A percentile compares a stretch with the other conserved stretches of the same genome.
These are phyloP conservation scores for Glandiceps talaboti DNA, from an alignment of 53 echinoderm and acorn worm genomes.

Conservation along the genomic window DNA sequence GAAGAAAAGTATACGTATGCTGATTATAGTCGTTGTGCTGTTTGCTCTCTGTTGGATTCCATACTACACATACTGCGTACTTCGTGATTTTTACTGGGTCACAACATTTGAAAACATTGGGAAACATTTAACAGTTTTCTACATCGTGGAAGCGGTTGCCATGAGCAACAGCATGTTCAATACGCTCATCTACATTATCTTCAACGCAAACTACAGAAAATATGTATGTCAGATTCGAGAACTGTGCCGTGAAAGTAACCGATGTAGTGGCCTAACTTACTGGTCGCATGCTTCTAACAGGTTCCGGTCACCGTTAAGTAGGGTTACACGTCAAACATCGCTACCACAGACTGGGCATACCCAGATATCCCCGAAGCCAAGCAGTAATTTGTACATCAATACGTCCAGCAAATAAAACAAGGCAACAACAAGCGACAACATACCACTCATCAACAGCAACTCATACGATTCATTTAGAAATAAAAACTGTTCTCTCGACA, in stretches of 20 bases:
- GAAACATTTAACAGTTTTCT: constrained; percentile 19
- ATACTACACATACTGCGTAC: constrained; percentile 56
- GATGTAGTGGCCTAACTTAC: constrained; percentile 31
- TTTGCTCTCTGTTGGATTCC: constrained; percentile 91
- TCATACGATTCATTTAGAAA: no score
- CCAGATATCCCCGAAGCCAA: no score
- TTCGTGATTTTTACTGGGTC: constrained; percentile 47
- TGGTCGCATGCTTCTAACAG: constrained; percentile 35
- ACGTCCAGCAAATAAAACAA: no score
- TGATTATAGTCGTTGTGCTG: constrained; percentile 84
- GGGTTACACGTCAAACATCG: constrained; percentile 24
- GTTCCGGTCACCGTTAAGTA: constrained; percentile 55
- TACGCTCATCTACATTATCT: constrained; percentile 87
- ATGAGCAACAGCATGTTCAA: constrained; percentile 98
- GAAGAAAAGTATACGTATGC: constrained; percentile 67
- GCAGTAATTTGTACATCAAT: no score
- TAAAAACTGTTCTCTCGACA: no score
- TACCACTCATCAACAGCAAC: no score
- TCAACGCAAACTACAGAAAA: constrained; percentile 93
- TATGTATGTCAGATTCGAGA: constrained; percentile 79
- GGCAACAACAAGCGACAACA: no score
- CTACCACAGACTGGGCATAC: no score
- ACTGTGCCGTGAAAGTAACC: constrained; percentile 36
- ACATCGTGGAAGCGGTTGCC: constrained; percentile 72
- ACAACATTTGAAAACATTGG: constrained; percentile 10